Conservation (phyloP, 2,113 vertebrate species). For the Phaethon lepturus region DNA sequence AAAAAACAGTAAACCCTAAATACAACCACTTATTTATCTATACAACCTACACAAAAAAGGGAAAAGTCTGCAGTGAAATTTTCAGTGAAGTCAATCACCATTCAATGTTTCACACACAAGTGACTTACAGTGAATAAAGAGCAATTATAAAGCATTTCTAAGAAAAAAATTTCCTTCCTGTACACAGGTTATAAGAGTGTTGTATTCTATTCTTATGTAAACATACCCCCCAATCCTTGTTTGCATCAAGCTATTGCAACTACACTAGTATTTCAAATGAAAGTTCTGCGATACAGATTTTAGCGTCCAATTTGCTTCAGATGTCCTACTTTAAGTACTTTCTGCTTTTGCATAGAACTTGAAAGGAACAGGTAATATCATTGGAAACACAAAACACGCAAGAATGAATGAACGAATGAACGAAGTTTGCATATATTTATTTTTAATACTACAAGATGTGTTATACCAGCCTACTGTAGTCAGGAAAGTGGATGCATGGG, state of each 20-base stretch:
- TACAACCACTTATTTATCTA: neutral
- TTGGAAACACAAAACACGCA: neutral
- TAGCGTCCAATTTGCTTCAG: neutral
- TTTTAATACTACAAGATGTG: neutral
- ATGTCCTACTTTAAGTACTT: neutral
- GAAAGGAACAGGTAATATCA: neutral
- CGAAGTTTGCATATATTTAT: neutral
- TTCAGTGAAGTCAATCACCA: neutral
- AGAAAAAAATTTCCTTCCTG: neutral
- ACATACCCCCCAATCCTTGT: neutral
- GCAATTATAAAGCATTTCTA: neutral
- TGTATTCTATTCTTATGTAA: neutral
- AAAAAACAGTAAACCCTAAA: neutral
- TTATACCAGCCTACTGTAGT: neutral
- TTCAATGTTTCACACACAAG: neutral
- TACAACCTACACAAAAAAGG: neutral
- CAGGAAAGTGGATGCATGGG: neutral
- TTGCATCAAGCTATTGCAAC: neutral
- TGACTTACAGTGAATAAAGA: neutral
- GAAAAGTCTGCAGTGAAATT: neutral
- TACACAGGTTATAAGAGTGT: neutral
- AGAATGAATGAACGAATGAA: neutral
- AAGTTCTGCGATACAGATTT: rapidly evolving
- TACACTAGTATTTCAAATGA: neutral
- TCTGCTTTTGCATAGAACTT: neutral